A percentile compares a stretch with the other conserved stretches of the same genome.
Evolutionary conservation across 2,888 invertebrate genomes (phyloP).

Genomic region (Pheosia tremula): DNA sequence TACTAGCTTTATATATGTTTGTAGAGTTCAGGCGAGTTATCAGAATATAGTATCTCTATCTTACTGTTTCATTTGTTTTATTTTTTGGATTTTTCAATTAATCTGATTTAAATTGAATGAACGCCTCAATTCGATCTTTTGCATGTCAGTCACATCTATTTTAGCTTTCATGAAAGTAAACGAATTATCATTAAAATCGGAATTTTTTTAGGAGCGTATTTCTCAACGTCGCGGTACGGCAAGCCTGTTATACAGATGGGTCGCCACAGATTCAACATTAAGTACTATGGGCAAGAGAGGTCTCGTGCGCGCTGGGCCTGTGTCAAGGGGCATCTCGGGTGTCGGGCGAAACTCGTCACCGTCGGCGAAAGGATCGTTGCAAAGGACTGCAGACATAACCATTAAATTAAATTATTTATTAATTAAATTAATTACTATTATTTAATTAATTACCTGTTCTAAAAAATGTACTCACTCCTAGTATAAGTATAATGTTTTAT

Average conservation of each 20-base stretch:
- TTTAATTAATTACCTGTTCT: too few relatives aligned
- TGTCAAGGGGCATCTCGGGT: conserved; percentile 14
- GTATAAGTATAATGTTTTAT: too few relatives aligned
- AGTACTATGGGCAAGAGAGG: conserved; percentile 2
- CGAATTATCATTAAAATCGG: conserved; percentile 15
- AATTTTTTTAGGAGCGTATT: conserved; percentile 18
- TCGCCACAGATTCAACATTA: conserved; percentile 22
- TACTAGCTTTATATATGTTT: too few relatives aligned
- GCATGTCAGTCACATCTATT: too few relatives aligned
- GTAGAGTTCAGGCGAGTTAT: too few relatives aligned
- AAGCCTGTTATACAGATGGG: conserved; percentile 46
- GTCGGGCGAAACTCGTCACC: conserved; percentile 21
- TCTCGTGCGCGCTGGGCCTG: conserved; percentile 15
- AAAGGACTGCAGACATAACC: conserved; percentile 18
- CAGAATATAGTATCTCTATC: too few relatives aligned
- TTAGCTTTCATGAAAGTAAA: not conserved
- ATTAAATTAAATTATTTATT: conserved; percentile 8
- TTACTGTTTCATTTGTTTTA: too few relatives aligned
- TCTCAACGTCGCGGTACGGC: conserved; percentile 21
- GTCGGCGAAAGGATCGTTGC: conserved; percentile 11
- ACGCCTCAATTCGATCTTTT: too few relatives aligned
- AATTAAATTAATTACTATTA: too few relatives aligned
- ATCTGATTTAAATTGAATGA: too few relatives aligned
- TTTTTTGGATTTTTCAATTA: too few relatives aligned
- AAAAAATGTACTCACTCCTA: too few relatives aligned